Percentiles rank a stretch among this genome's conserved stretches.
phyloP scores from a whole-genome alignment of 2,797 vertebrate genomes.

The Morelia viridis region DNA sequence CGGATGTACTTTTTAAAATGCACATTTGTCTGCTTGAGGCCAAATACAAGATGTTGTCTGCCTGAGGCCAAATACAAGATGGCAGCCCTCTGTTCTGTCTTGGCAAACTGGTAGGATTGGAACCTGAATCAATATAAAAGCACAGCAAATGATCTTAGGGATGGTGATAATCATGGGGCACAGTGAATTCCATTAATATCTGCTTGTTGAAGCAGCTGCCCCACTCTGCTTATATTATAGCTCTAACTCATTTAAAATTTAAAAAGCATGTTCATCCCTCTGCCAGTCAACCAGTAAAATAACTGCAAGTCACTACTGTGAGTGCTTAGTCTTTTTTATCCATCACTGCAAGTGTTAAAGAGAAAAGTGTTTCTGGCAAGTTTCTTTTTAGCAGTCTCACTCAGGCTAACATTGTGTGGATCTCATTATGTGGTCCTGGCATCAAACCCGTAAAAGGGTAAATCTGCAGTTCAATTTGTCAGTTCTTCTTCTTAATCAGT shows the following conservation, averaged over 20 bases:
- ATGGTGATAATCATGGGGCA: neutral
- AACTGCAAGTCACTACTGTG: conserved; percentile 5
- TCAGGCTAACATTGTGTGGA: conserved; percentile 57
- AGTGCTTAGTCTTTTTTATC: conserved; percentile 44
- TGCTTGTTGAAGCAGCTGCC: no score
- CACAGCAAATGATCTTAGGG: neutral
- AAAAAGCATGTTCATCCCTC: neutral
- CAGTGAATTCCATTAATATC: neutral
- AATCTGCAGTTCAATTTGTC: conserved; percentile 65
- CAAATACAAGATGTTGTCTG: neutral
- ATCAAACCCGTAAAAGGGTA: conserved; percentile 51
- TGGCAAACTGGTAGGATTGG: neutral
- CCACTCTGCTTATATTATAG: neutral
- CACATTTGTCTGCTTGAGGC: neutral
- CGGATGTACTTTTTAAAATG: neutral
- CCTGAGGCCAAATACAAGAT: neutral
- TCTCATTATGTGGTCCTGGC: conserved; percentile 58
- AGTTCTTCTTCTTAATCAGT: conserved; percentile 59
- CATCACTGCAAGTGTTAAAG: conserved; percentile 48
- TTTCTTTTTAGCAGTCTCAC: conserved; percentile 55
- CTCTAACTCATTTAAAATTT: neutral
- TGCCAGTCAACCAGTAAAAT: neutral
- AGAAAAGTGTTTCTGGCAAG: conserved; percentile 53
- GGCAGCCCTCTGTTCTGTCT: neutral
- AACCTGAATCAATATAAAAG: neutral